These are phyloP conservation scores for Tragelaphus imberbis DNA, from an alignment of 2,113 vertebrate species.

Conservation along the genomic window DNA sequence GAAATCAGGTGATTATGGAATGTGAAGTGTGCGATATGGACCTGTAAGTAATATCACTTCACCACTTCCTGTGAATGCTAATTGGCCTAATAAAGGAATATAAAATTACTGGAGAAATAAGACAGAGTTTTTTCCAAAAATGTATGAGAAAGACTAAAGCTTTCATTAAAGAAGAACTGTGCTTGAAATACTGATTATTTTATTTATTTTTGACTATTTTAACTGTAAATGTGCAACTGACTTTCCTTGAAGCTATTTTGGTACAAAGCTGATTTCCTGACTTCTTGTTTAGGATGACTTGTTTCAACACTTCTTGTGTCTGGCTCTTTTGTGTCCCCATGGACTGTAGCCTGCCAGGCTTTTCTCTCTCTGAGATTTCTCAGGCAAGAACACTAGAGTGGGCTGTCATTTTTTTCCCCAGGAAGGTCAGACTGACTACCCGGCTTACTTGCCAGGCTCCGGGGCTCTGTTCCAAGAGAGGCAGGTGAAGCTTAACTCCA, in stretches of 20 bases:
- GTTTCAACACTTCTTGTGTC: not conserved
- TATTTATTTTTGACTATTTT: constrained; percentile 9
- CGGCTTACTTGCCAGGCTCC: not conserved
- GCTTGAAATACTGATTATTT: constrained; percentile 26
- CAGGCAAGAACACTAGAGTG: not conserved
- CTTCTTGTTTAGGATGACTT: not conserved
- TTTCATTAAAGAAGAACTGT: constrained; percentile 7
- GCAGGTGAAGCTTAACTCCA: not conserved
- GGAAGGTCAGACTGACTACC: not conserved
- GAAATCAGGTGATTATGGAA: constrained; percentile 36
- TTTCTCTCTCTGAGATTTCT: not conserved
- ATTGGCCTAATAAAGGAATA: constrained; percentile 36
- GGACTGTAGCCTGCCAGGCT: accelerated
- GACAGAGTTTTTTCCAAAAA: not conserved
- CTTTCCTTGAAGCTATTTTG: constrained; percentile 7
- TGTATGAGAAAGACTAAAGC: not conserved
- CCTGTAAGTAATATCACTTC: constrained; percentile 6
- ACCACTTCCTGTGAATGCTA: not conserved
- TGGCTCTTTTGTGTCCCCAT: not conserved
- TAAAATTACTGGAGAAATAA: constrained; percentile 22
- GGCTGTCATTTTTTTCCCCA: not conserved
- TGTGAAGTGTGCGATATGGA: not conserved
- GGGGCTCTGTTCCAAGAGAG: not conserved
- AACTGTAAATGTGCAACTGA: not conserved
- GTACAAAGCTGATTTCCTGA: not conserved